Conservation (phyloP, 2,797 vertebrate species). For the Oreochromis grahami region DNA sequence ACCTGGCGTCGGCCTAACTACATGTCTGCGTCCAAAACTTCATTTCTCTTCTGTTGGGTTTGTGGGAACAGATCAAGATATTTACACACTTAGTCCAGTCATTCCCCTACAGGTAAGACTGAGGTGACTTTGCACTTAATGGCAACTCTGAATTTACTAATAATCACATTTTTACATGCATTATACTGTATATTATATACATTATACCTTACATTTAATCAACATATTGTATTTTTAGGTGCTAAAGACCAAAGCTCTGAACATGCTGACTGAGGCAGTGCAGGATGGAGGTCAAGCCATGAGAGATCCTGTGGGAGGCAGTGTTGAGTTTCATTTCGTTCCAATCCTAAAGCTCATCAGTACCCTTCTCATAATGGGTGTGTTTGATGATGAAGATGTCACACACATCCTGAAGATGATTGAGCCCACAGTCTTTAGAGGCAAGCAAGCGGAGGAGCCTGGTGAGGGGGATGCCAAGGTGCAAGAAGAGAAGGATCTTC, state of each 20-base stretch:
- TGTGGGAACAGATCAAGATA: slow-evolving; percentile 77
- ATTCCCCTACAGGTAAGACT: slow-evolving; percentile 80
- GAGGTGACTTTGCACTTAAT: not conserved
- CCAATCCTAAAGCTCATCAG: slow-evolving; percentile 93
- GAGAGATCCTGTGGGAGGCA: slow-evolving; percentile 91
- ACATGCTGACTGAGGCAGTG: slow-evolving; percentile 91
- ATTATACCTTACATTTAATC: not conserved
- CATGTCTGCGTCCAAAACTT: slow-evolving; percentile 86
- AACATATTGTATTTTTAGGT: slow-evolving; percentile 47
- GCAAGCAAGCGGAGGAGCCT: slow-evolving; percentile 42
- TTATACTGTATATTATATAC: not conserved
- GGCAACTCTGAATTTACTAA: not conserved
- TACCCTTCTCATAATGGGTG: slow-evolving; percentile 90
- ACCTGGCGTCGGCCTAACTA: slow-evolving; percentile 88
- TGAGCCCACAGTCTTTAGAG: slow-evolving; percentile 86
- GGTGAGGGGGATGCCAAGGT: slow-evolving; percentile 38
- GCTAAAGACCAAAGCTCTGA: slow-evolving; percentile 84
- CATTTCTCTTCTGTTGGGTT: slow-evolving; percentile 87
- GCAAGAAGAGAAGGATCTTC: slow-evolving; percentile 56
- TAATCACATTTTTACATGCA: not conserved
- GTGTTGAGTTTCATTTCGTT: slow-evolving; percentile 93
- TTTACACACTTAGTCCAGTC: slow-evolving; percentile 81
- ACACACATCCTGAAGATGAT: slow-evolving; percentile 91
- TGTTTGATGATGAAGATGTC: slow-evolving; percentile 87
- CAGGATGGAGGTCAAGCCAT: slow-evolving; percentile 90